Evolutionary conservation across 2,888 invertebrate species (phyloP).

Genomic region (Creontiades dilutus): DNA sequence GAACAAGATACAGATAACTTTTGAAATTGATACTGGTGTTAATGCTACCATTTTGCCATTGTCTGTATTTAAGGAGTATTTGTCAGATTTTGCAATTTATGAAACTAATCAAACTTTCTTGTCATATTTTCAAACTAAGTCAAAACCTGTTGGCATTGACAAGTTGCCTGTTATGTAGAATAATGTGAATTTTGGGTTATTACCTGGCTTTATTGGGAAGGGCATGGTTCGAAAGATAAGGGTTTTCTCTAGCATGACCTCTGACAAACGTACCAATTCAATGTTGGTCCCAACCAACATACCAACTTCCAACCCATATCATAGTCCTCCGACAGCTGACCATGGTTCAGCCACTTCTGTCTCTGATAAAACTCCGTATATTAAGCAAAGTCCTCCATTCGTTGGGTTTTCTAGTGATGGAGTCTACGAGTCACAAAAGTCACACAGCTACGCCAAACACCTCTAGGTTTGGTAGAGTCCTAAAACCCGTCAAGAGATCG

Average conservation of each 20-base stretch:
- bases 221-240: neutral
- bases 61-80: neutral
- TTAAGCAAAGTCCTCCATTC: no score
- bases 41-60: neutral
- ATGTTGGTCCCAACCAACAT: neutral
- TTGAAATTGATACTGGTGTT: neutral
- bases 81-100: neutral
- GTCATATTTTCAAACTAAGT: neutral
- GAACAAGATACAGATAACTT: neutral
- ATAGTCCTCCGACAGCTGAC: no score
- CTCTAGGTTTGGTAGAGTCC: no score
- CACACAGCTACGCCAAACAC: no score
- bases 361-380: no score
- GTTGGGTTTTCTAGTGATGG: no score
- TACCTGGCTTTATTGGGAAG: neutral
- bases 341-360: no score
- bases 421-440: no score
- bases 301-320: no score
- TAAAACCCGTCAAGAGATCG: no score
- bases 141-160: neutral
- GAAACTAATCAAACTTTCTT: neutral
- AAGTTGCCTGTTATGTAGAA: neutral
- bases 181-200: neutral
- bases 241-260: neutral
- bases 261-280: neutral